Evolutionary conservation across 2,113 vertebrate genomes (phyloP), one percentile per base, ranked within the genome.

Genomic region (Pollimyrus isidori): DNA sequence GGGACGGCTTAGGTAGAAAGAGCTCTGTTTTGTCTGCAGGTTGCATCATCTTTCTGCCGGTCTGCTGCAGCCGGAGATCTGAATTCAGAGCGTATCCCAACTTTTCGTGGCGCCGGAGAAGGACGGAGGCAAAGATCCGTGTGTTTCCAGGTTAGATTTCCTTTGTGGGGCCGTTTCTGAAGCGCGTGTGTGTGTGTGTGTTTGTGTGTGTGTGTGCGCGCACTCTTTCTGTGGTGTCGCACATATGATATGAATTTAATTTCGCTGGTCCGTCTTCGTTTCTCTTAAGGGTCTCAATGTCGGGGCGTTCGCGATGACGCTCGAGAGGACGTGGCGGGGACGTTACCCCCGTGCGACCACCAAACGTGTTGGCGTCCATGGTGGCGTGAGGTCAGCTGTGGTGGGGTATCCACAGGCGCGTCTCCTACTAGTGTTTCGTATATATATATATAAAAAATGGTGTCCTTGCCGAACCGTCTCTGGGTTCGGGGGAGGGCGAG

Each of bases 11-110:
- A 50, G 88, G 87, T 56, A 15, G 49, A 87, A 87, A 53, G 49
- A 62, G 30, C 39, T 52, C 42, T 48, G 30, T 56, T 89, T 89
- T 89, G 73, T 83, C 88, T 89, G 49, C 88, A 21, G 35, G 88
- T 89, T 89, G 88, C 88, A 89, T 89, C 88, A 89, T 89, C 88
- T 89, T 50, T 45, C 49, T 56, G 76, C 26, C 76, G 88, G 50
- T 56, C 35, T 83, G 76, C 76, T 82, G 88, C 88, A 83, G 88
- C 52, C 52, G 48, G 50, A 83, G 88, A 56, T 30, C 49, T 53
- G 76, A 89, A 89, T 89, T 82, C 76, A 52, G 76, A 83, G 52
- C 80, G n/a, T n/a, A 50, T 89, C 56, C 87, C 53, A 87, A 62
- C 53, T 50, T 50, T 87, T 87, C 87, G 17, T 62, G 53, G 87